Evolutionary conservation across 2,797 vertebrate species (phyloP).

Genomic region (Sphenodon punctatus): DNA sequence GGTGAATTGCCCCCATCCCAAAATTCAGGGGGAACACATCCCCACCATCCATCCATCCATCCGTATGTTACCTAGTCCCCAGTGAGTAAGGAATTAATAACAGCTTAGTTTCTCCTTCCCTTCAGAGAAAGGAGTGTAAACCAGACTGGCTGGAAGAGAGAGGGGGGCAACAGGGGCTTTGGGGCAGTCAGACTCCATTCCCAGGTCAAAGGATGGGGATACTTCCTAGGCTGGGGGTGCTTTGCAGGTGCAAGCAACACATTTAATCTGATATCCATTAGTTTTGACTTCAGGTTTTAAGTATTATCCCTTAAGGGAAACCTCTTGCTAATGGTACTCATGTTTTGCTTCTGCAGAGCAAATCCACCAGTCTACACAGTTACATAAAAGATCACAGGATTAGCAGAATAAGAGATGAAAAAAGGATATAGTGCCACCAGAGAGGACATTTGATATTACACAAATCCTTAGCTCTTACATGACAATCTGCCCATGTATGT

Average conservation of each 20-base stretch:
- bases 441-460: not conserved
- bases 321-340: not conserved
- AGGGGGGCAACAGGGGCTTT: not conserved
- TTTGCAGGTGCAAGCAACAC: not conserved
- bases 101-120: not conserved
- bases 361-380: not conserved
- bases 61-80: not conserved
- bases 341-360: constrained; percentile 11
- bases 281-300: not conserved
- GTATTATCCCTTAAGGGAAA: not conserved
- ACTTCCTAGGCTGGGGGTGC: not conserved
- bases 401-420: constrained; percentile 16
- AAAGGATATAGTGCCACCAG: not conserved
- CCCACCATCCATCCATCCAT: no score
- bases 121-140: constrained; percentile 1
- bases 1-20: no score
- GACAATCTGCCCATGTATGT: not conserved
- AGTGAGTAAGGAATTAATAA: not conserved
- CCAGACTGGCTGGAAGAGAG: constrained; percentile 6
- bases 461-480: not conserved
- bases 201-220: not conserved
- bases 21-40: no score
- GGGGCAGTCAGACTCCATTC: not conserved
- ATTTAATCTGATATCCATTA: not conserved
- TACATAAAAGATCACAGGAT: not conserved